A percentile compares a stretch with the other conserved stretches of the same genome.
Evolutionary conservation across 2,113 vertebrate genomes (phyloP).

Genomic region (Leptosomus discolor): DNA sequence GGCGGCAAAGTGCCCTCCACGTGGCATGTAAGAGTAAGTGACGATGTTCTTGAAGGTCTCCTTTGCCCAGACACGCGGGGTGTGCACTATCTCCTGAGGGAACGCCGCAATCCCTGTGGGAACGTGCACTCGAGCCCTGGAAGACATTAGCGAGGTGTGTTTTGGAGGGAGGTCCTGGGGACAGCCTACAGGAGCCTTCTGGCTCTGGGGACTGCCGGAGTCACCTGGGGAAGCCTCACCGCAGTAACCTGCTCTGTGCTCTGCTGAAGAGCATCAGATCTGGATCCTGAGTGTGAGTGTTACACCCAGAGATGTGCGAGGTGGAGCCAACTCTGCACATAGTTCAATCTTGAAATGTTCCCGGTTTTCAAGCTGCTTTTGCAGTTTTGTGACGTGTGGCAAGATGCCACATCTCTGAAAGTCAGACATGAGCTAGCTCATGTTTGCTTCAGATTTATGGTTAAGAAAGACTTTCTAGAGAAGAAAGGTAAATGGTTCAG

Average conservation of each 20-base stretch:
- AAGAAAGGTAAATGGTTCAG: background rate
- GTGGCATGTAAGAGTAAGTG: conserved; percentile 80
- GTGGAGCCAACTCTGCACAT: background rate
- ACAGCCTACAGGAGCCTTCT: background rate
- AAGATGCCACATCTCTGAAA: background rate
- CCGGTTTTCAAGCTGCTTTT: background rate
- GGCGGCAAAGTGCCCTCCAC: conserved; percentile 86
- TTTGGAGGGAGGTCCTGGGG: background rate
- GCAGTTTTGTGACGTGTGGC: background rate
- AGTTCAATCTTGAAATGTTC: background rate
- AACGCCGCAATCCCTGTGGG: conserved; percentile 84
- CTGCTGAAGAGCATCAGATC: background rate
- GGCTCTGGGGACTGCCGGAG: background rate
- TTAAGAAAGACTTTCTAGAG: background rate
- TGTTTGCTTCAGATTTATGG: background rate
- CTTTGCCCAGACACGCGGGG: conserved; percentile 74
- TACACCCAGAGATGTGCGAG: background rate
- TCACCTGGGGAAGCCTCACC: background rate
- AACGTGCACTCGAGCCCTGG: conserved; percentile 72
- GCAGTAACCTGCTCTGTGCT: background rate
- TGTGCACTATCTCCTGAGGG: conserved; percentile 76
- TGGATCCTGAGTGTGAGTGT: background rate
- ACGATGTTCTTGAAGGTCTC: conserved; percentile 72
- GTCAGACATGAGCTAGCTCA: background rate
- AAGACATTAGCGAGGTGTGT: background rate